phyloP scores from a whole-genome alignment of 1,140 invertebrate genomes.

The Drosophila guanche region DNA sequence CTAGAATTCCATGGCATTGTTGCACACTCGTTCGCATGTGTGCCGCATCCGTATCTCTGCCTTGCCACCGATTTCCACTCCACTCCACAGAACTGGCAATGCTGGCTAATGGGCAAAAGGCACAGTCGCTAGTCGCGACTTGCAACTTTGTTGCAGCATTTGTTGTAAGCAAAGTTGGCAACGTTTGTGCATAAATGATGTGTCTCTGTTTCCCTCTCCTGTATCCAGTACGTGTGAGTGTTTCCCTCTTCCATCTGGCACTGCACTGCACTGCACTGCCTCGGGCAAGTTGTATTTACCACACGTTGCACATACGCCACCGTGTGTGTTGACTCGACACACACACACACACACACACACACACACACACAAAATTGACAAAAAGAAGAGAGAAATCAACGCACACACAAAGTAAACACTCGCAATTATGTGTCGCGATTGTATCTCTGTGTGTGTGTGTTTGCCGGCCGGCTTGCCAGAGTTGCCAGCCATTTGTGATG shows the following conservation, averaged over 20 bases:
- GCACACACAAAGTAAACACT: slow-evolving; percentile 64
- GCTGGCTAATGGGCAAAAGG: slow-evolving; percentile 42
- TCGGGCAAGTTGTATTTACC: slow-evolving; percentile 48
- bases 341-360: slow-evolving; percentile 45
- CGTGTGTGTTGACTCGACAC: slow-evolving; percentile 53
- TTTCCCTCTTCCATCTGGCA: slow-evolving; percentile 28
- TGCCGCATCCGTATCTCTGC: slow-evolving; percentile 34
- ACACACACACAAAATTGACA: slow-evolving; percentile 30
- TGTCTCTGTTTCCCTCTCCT: slow-evolving; percentile 36
- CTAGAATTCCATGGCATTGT: slow-evolving; percentile 36
- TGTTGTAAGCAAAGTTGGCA: slow-evolving; percentile 69
- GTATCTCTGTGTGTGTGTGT: slow-evolving; percentile 12
- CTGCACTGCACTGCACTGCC: no score
- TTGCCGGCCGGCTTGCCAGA: slow-evolving; percentile 49
- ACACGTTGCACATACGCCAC: slow-evolving; percentile 73
- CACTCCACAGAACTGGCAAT: no score
- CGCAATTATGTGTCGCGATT: slow-evolving; percentile 65
- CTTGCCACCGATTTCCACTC: background rate
- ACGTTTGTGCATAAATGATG: slow-evolving; percentile 81
- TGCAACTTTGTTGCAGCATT: slow-evolving; percentile 40
- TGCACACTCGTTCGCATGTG: slow-evolving; percentile 20
- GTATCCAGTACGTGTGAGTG: background rate
- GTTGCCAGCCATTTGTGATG: slow-evolving; percentile 76
- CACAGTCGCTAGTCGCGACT: slow-evolving; percentile 62
- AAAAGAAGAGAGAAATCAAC: slow-evolving; percentile 51